Evolutionary conservation across 2,888 invertebrate genomes (phyloP).

Genomic region (Pandemis heparana): DNA sequence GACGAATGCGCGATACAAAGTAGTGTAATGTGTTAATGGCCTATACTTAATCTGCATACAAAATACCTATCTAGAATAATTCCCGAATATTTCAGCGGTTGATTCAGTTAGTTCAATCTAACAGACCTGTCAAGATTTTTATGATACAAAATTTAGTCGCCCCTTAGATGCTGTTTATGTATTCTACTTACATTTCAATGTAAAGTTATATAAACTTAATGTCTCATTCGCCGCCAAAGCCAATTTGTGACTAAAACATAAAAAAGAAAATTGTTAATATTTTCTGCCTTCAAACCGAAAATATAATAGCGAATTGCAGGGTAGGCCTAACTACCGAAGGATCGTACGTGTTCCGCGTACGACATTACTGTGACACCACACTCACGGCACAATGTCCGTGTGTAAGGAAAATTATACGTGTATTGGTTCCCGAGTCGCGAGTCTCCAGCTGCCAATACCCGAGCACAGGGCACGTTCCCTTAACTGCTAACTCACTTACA

Average conservation of each 20-base stretch:
- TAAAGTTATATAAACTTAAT: slow-evolving; percentile 7
- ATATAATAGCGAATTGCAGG: slow-evolving; percentile 60
- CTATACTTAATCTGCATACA: too few species aligned
- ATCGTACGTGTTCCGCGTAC: slow-evolving; percentile 41
- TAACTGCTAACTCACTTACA: slow-evolving; percentile 34
- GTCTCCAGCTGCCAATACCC: neutral
- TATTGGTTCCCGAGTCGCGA: neutral
- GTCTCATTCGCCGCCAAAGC: neutral
- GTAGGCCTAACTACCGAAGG: slow-evolving; percentile 55
- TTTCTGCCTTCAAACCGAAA: slow-evolving; percentile 61
- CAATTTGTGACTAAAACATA: slow-evolving; percentile 45
- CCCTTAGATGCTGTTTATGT: too few species aligned
- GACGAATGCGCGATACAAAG: too few species aligned
- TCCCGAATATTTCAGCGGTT: too few species aligned
- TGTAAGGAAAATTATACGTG: neutral
- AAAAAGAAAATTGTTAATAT: slow-evolving; percentile 50
- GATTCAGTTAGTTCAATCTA: too few species aligned
- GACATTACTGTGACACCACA: slow-evolving; percentile 1
- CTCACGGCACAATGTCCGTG: neutral
- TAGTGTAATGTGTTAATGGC: too few species aligned
- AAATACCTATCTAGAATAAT: too few species aligned
- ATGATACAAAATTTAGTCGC: too few species aligned
- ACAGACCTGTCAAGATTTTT: too few species aligned
- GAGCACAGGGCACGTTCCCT: slow-evolving; percentile 21
- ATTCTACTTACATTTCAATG: neutral